These are phyloP conservation scores for Syngnathus typhle DNA, from an alignment of 2,113 vertebrate genomes.

Conservation along the genomic window DNA sequence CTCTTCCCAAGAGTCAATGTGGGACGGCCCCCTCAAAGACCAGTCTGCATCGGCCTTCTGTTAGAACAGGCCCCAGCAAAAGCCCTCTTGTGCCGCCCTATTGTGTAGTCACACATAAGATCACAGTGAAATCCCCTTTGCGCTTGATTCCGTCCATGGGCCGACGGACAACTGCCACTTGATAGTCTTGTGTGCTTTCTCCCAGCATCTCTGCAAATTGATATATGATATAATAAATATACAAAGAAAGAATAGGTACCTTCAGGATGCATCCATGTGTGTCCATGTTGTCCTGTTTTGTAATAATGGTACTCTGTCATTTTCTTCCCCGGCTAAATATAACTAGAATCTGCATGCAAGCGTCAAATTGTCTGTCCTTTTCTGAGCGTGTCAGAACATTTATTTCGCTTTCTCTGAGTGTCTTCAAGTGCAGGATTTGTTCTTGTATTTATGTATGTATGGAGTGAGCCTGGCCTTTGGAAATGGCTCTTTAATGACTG, in stretches of 20 bases:
- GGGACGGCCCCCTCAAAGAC: slow-evolving; percentile 61
- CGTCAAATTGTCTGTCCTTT: slow-evolving; percentile 8
- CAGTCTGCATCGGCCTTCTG: slow-evolving; percentile 62
- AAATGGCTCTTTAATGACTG: slow-evolving; percentile 41
- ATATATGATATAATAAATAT: too few species aligned
- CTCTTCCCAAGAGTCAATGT: slow-evolving; percentile 66
- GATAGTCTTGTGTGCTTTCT: slow-evolving; percentile 54
- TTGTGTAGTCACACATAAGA: slow-evolving; percentile 74
- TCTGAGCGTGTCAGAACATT: slow-evolving; percentile 14
- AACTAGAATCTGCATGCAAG: slow-evolving; percentile 1
- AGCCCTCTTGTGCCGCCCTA: slow-evolving; percentile 60
- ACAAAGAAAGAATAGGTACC: too few species aligned
- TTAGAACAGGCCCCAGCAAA: slow-evolving; percentile 68
- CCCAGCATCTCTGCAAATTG: slow-evolving; percentile 25
- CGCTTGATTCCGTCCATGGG: slow-evolving; percentile 62
- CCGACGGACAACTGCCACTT: slow-evolving; percentile 59
- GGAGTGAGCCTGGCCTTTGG: slow-evolving; percentile 20
- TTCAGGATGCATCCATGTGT: too few species aligned
- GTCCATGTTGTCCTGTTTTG: too few species aligned
- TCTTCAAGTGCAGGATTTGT: slow-evolving; percentile 20
- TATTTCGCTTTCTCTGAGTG: slow-evolving; percentile 22
- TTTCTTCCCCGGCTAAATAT: too few species aligned
- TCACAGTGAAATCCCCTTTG: slow-evolving; percentile 68
- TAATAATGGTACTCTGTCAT: too few species aligned
- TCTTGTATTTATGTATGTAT: not conserved